phyloP scores from a whole-genome alignment of 2,113 vertebrate species.

The Tragelaphus scriptus region DNA sequence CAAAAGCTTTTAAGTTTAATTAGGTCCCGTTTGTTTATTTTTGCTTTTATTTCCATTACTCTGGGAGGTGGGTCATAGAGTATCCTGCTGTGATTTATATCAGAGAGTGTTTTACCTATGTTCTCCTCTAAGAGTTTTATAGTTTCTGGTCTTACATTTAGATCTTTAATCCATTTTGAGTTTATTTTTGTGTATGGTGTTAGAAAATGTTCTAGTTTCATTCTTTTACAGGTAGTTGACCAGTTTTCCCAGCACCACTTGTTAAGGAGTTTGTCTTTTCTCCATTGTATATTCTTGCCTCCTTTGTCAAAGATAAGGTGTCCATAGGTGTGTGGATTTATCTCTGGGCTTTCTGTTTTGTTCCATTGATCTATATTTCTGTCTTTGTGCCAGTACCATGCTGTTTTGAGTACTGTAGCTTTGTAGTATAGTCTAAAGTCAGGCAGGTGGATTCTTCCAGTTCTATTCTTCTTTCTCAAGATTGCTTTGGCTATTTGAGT shows the following conservation, averaged over 20 bases:
- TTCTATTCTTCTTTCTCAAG: background rate
- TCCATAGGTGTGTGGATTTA: background rate
- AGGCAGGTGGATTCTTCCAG: background rate
- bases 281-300: background rate
- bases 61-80: background rate
- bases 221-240: background rate
- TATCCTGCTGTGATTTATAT: background rate
- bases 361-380: background rate
- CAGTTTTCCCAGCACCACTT: background rate
- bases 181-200: background rate
- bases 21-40: background rate
- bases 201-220: background rate
- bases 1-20: background rate
- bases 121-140: background rate
- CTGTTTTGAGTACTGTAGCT: background rate
- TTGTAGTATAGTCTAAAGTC: background rate
- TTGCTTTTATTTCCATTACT: background rate
- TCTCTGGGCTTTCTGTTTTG: background rate
- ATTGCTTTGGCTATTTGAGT: background rate
- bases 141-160: background rate
- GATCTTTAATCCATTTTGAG: background rate
- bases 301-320: background rate
- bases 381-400: background rate
- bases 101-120: background rate
- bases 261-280: background rate